A percentile compares a stretch with the other conserved stretches of the same genome.
phyloP scores from a whole-genome alignment of 2,113 vertebrate genomes.

The Engystomops pustulosus region DNA sequence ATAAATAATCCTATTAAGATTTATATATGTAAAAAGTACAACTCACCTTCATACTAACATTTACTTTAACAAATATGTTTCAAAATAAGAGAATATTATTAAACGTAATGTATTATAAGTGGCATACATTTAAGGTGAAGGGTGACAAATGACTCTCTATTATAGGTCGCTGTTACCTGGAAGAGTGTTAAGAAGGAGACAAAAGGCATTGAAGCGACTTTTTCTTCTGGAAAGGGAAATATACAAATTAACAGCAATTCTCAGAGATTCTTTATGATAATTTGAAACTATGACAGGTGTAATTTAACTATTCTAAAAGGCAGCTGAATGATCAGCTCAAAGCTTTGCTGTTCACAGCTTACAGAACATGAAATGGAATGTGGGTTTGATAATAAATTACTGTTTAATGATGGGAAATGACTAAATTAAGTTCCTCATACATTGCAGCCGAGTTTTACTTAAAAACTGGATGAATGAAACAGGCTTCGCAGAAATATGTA shows the following conservation, averaged over 20 bases:
- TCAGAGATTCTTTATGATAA: background rate
- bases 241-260: conserved; percentile 13
- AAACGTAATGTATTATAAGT: conserved; percentile 28
- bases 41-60: background rate
- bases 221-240: conserved; percentile 26
- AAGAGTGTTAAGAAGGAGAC: conserved; percentile 7
- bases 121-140: conserved; percentile 39
- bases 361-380: background rate
- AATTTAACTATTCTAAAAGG: conserved; percentile 7
- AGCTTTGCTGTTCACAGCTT: background rate
- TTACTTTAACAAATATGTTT: conserved; percentile 30
- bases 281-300: background rate
- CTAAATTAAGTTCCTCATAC: background rate
- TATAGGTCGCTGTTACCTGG: background rate
- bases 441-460: background rate
- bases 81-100: conserved; percentile 33
- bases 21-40: background rate
- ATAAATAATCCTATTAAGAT: conserved; percentile 45
- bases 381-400: background rate
- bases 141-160: conserved; percentile 44
- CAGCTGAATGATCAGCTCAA: background rate
- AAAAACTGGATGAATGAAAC: background rate
- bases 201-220: conserved; percentile 33
- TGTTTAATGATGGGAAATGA: background rate
- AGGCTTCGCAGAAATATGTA: too few relatives aligned